Evolutionary conservation across 1,140 invertebrate genomes (phyloP).

Genomic region (Dendrolimus punctatus): DNA sequence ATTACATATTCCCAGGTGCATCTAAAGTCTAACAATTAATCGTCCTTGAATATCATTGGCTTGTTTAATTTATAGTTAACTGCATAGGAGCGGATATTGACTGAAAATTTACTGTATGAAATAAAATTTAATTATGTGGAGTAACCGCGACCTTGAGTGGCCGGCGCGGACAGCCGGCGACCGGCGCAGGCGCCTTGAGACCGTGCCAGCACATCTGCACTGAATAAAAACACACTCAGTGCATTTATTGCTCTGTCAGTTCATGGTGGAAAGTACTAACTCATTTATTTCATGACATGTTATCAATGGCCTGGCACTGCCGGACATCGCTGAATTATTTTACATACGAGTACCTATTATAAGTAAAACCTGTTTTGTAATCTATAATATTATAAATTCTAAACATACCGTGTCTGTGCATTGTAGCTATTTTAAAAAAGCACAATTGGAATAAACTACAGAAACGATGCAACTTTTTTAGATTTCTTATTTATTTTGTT

Average conservation of each 20-base stretch:
- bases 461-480: too few species aligned
- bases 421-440: too few species aligned
- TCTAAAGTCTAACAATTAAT: too few species aligned
- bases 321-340: too few species aligned
- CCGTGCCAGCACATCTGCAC: conserved; percentile 40
- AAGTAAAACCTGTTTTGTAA: too few species aligned
- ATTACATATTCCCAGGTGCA: too few species aligned
- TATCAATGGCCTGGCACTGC: background rate
- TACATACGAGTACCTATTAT: too few species aligned
- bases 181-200: conserved; percentile 24
- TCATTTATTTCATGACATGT: background rate
- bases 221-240: conserved; percentile 22
- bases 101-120: conserved; percentile 1
- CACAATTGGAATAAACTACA: too few species aligned
- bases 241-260: conserved; percentile 11
- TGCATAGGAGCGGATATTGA: conserved; percentile 5
- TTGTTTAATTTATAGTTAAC: conserved; percentile 13
- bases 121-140: conserved; percentile 20
- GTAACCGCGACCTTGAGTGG: conserved; percentile 43
- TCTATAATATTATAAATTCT: too few species aligned
- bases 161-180: conserved; percentile 8
- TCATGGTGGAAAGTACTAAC: background rate
- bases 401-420: too few species aligned
- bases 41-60: background rate
- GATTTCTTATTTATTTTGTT: too few species aligned